Evolutionary conservation across 2,797 vertebrate genomes (phyloP), one percentile per base, ranked within the genome.

Genomic region (Leuciscus waleckii): DNA sequence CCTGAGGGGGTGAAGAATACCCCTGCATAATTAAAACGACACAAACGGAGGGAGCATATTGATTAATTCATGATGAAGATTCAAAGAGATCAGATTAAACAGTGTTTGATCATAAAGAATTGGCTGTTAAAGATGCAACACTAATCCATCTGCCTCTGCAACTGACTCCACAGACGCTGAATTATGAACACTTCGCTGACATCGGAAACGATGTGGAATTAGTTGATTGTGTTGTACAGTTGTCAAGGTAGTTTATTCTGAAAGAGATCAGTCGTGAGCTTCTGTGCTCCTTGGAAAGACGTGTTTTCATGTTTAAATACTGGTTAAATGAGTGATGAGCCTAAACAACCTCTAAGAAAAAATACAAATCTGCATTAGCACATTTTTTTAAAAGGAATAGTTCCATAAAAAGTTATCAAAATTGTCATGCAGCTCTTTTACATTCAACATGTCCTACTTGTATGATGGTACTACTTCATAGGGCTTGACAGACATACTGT

Each of bases 51-150:
- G 86, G 86, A 90, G 80, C 69, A 35, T 81, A 71, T 81, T 87
- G 86, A 87, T 88, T 89, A 88, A 90, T 90, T 88, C 74, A 89
- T 89, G 85, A 81, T 82, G 85, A 76, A 87, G 81, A 80, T 82
- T 86, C 73, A 79, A 67, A 87, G 82, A 76, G 76, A 86, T 85
- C 65, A 81, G 87, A 85, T 88, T 85, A 84, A 89, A 86, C 83
- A 58, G 71, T 35, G 63, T 82, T 81, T 77, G 81, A 89, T 87
- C 86, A 86, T 83, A 80, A 75, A 80, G 75, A 78, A 82, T 79
- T 76, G 61, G 70, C 78, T 85, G 86, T 87, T 89, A 87, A 87
- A 88, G 86, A 84, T 85, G 84, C 85, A 85, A 51, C 77, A 37
- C 56, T 79, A 86, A 89, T 89, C 90, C 83, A 65, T 86, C 79